Evolutionary conservation across 2,888 invertebrate species (phyloP).

Genomic region (Habrosyne pyritoides): DNA sequence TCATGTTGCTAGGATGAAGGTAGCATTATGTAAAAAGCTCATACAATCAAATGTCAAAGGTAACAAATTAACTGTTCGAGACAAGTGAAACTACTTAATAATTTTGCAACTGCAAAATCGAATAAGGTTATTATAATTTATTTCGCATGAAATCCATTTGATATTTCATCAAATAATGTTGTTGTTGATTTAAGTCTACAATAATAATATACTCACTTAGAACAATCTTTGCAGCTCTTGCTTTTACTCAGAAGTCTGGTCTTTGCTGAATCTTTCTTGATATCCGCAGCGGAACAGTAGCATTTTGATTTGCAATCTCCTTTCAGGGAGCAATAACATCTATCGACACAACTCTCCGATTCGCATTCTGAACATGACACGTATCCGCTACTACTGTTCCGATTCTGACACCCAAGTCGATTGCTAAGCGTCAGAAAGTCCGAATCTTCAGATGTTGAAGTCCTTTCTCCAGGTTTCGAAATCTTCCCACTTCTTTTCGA

Average conservation of each 20-base stretch:
- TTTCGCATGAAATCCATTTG: conserved; percentile 3
- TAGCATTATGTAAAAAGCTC: not conserved
- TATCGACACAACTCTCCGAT: conserved; percentile 93
- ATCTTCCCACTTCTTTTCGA: conserved; percentile 72
- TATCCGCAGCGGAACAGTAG: conserved; percentile 84
- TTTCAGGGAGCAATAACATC: conserved; percentile 93
- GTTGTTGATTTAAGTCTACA: not conserved
- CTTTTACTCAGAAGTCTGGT: conserved; percentile 59
- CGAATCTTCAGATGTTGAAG: conserved; percentile 86
- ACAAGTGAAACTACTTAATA: not conserved
- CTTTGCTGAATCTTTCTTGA: conserved; percentile 66
- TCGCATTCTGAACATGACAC: conserved; percentile 96
- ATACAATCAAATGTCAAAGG: not conserved
- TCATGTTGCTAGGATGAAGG: too few relatives aligned
- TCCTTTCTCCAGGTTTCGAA: conserved; percentile 83
- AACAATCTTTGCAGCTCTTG: conserved; percentile 74
- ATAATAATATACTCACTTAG: conserved; percentile 61
- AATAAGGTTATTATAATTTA: not conserved
- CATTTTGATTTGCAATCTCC: conserved; percentile 84
- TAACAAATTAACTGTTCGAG: not conserved
- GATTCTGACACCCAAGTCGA: conserved; percentile 83
- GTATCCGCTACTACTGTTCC: conserved; percentile 88
- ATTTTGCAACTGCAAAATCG: not conserved
- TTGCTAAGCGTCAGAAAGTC: conserved; percentile 84
- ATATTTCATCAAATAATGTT: conserved; percentile 1